These are phyloP conservation scores for Petaurus breviceps DNA, from an alignment of 2,113 vertebrate genomes.

Conservation along the genomic window DNA sequence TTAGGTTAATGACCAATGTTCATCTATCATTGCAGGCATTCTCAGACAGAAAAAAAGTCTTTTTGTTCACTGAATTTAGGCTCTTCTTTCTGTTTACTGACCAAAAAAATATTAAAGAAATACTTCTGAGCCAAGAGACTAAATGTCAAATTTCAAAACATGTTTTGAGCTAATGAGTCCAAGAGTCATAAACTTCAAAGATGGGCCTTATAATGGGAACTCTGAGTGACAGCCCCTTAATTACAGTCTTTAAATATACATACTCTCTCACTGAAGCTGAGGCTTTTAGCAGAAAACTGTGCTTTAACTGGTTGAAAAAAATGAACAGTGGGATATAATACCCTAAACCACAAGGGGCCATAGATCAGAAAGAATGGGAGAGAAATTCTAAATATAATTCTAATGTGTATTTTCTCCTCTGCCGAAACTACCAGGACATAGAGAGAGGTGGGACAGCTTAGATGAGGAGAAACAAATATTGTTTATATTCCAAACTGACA, in stretches of 20 bases:
- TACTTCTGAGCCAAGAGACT: conserved; percentile 2
- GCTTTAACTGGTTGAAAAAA: conserved; percentile 35
- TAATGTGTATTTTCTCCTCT: conserved; percentile 19
- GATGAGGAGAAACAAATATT: conserved; percentile 27
- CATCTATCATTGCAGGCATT: background rate
- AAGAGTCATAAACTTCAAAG: conserved; percentile 50
- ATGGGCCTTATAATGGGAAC: background rate
- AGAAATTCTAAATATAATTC: conserved; percentile 20
- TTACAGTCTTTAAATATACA: conserved; percentile 48
- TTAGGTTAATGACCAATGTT: background rate
- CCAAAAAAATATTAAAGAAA: background rate
- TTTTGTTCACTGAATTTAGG: background rate
- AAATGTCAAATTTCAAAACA: conserved; percentile 59
- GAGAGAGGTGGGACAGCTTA: background rate
- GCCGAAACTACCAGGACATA: conserved; percentile 11
- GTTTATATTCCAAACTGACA: conserved; percentile 1
- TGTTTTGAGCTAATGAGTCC: conserved; percentile 20
- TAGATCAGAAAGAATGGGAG: conserved; percentile 34
- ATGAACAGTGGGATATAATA: background rate
- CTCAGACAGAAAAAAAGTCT: background rate
- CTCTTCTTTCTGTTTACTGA: background rate
- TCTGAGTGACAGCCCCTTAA: conserved; percentile 50
- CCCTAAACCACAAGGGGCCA: conserved; percentile 35
- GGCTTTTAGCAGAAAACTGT: conserved; percentile 23
- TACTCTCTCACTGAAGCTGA: background rate